These are phyloP conservation scores for human (Homo sapiens) DNA, from an alignment of 2,113 vertebrate genomes.

Conservation along the genomic window GRCh38 chr2:54430001-54430500, in stretches of 20 bases:
- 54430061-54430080: neutral
- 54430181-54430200: neutral
- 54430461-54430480: conserved; percentile 26
- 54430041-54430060: neutral
- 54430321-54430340: neutral
- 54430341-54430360: rapidly evolving
- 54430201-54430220: neutral
- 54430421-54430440: neutral
- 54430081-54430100: neutral
- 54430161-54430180: neutral
- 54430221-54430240: neutral
- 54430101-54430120: neutral
- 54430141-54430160: conserved; percentile 12
- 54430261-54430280: neutral
- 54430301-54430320: neutral
- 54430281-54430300: neutral
- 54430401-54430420: neutral
- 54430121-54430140: neutral
- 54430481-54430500: conserved; percentile 33
- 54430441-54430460: conserved; percentile 28
- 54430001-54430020: neutral
- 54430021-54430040: neutral
- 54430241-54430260: neutral
- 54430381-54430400: neutral
- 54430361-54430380: neutral